Evolutionary conservation across 2,888 invertebrate genomes (phyloP).

Genomic region (Dasysyrphus albostriatus): DNA sequence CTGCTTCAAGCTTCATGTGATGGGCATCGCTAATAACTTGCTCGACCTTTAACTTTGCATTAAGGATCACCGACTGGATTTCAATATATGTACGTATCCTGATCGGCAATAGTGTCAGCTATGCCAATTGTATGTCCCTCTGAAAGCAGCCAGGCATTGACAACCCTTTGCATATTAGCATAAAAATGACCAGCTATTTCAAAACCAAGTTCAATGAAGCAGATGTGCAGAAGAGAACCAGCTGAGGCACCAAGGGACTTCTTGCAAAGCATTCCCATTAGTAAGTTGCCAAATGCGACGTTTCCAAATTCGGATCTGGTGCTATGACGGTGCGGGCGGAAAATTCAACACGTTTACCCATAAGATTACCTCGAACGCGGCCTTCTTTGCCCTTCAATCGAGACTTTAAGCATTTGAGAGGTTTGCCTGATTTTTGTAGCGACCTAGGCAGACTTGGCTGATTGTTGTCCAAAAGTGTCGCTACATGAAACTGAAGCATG

Average conservation of each 20-base stretch:
- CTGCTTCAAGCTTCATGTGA: slow-evolving; percentile 98
- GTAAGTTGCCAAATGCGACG: slow-evolving; percentile 97
- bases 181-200: slow-evolving; percentile 96
- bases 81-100: slow-evolving; percentile 98
- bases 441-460: slow-evolving; percentile 86
- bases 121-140: slow-evolving; percentile 98
- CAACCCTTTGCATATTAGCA: slow-evolving; percentile 98
- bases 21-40: slow-evolving; percentile 96
- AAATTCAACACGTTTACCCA: slow-evolving; percentile 89
- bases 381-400: slow-evolving; percentile 88
- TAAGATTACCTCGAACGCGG: slow-evolving; percentile 87
- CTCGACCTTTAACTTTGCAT: slow-evolving; percentile 98
- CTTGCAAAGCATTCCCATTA: slow-evolving; percentile 98
- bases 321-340: slow-evolving; percentile 88
- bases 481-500: slow-evolving; percentile 88
- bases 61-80: slow-evolving; percentile 97
- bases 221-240: slow-evolving; percentile 97
- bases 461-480: slow-evolving; percentile 87
- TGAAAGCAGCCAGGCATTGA: slow-evolving; percentile 97
- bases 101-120: slow-evolving; percentile 99
- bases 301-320: slow-evolving; percentile 85
- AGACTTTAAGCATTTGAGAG: slow-evolving; percentile 87
- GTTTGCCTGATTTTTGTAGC: slow-evolving; percentile 88
- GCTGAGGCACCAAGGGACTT: slow-evolving; percentile 97
- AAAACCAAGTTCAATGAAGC: slow-evolving; percentile 97